These are phyloP conservation scores for Pantala flavescens DNA, from an alignment of 1,140 invertebrate genomes.

Conservation along the genomic window DNA sequence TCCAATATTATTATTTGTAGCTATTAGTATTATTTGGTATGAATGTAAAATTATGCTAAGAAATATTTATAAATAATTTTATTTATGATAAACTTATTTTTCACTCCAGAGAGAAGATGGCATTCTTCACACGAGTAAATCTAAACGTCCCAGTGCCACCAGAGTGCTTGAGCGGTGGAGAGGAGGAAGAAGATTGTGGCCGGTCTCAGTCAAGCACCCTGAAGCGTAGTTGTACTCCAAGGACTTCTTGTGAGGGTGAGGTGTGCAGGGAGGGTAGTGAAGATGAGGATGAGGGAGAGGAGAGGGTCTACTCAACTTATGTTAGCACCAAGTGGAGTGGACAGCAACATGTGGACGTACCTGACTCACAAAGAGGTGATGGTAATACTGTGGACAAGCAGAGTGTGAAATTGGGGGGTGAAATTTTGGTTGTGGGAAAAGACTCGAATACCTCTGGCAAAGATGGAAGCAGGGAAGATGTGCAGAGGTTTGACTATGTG, in stretches of 20 bases:
- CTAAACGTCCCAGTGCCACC: slow-evolving; percentile 65
- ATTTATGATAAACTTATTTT: no score
- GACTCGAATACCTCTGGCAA: slow-evolving; percentile 22
- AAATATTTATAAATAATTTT: no score
- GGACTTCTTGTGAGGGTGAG: slow-evolving; percentile 20
- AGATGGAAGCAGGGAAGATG: slow-evolving; percentile 33
- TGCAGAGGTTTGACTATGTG: slow-evolving; percentile 53
- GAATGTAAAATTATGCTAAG: no score
- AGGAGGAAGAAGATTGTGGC: background rate
- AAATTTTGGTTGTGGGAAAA: slow-evolving; percentile 18
- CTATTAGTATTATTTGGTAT: no score
- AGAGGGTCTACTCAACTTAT: slow-evolving; percentile 19
- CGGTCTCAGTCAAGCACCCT: slow-evolving; percentile 23
- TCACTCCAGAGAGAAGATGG: slow-evolving; percentile 77
- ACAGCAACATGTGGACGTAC: background rate
- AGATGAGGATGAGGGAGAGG: slow-evolving; percentile 18
- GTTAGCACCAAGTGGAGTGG: slow-evolving; percentile 15
- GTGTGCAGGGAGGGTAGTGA: slow-evolving; percentile 17
- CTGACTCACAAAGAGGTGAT: background rate
- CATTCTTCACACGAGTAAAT: slow-evolving; percentile 79
- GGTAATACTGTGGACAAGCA: background rate
- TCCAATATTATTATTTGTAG: no score
- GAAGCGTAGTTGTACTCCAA: slow-evolving; percentile 20
- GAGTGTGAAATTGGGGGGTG: slow-evolving; percentile 14
- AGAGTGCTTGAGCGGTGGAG: slow-evolving; percentile 41